A percentile compares a stretch with the other conserved stretches of the same genome.
These are phyloP conservation scores for Cryptoleucopteryx plumbea DNA, from an alignment of 2,113 vertebrate species.

Conservation along the genomic window DNA sequence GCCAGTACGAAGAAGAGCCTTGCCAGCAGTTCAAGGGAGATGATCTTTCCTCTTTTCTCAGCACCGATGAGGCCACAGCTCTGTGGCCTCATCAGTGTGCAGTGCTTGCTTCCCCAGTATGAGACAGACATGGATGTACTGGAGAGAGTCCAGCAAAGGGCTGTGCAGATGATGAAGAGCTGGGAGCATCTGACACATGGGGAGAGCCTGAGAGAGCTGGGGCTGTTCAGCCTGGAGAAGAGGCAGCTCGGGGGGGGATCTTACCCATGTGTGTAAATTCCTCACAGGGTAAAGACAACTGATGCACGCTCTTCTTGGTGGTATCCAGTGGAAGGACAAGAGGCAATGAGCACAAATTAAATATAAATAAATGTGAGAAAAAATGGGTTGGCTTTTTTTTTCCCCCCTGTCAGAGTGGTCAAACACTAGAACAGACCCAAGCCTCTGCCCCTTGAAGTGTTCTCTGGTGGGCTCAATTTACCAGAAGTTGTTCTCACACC, in stretches of 20 bases:
- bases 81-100: not conserved
- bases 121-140: not conserved
- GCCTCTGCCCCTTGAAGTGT: not conserved
- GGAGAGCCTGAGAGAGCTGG: not conserved
- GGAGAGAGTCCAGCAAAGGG: not conserved
- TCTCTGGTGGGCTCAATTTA: not conserved
- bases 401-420: not conserved
- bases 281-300: not conserved
- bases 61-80: not conserved
- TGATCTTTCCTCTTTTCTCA: not conserved
- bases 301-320: not conserved
- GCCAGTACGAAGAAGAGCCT: rapidly evolving
- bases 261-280: not conserved
- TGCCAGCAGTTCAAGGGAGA: not conserved
- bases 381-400: not conserved
- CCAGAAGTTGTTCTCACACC: not conserved
- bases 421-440: not conserved
- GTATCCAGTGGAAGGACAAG: not conserved
- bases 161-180: not conserved
- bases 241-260: not conserved
- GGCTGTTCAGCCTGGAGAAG: not conserved
- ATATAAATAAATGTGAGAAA: not conserved
- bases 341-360: not conserved
- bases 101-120: not conserved
- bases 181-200: not conserved